Evolutionary conservation across 1,140 invertebrate species (phyloP).

Genomic region (Oscheius sp.): DNA sequence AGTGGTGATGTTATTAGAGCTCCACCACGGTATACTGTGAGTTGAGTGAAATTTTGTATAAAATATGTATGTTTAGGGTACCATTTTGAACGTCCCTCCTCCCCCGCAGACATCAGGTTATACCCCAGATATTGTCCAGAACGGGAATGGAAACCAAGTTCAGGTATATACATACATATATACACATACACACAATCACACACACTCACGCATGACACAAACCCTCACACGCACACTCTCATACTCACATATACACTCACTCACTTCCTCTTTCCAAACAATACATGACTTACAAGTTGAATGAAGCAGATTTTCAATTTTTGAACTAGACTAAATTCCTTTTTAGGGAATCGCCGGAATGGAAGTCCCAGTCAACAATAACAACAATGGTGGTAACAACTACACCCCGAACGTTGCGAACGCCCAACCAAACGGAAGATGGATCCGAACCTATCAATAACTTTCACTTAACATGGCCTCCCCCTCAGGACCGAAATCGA

Average conservation of each 20-base stretch:
- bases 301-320: neutral
- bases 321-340: neutral
- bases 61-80: neutral
- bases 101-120: neutral
- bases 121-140: neutral
- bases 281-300: no score
- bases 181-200: no score
- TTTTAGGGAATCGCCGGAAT: neutral
- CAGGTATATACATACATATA: no score
- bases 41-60: neutral
- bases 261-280: no score
- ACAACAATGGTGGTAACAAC: no score
- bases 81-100: neutral
- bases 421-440: neutral
- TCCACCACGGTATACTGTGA: neutral
- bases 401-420: neutral
- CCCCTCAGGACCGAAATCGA: no score
- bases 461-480: no score
- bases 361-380: neutral
- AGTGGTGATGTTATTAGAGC: neutral
- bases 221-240: no score
- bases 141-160: neutral
- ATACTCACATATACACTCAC: no score
- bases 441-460: no score
- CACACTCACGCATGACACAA: no score